These are phyloP conservation scores for Cephalopterus ornatus DNA, from an alignment of 2,113 vertebrate species.

Conservation along the genomic window DNA sequence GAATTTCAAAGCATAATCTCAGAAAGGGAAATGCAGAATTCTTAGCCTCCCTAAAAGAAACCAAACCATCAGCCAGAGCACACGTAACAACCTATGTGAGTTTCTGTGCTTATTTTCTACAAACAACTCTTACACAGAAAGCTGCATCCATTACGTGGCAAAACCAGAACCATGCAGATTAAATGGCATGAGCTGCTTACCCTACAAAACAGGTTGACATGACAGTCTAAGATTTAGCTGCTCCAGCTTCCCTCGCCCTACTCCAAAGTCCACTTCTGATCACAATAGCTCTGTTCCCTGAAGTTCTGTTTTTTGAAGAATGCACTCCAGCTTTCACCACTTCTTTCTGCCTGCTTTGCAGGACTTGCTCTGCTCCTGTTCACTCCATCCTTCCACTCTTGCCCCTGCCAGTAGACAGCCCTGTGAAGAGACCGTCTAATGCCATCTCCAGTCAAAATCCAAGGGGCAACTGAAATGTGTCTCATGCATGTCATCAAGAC, in stretches of 20 bases:
- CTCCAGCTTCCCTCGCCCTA: not conserved
- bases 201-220: not conserved
- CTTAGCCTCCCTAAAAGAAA: not conserved
- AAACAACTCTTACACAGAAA: not conserved
- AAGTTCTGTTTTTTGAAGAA: not conserved
- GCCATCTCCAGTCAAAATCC: not conserved
- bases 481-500: not conserved
- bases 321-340: not conserved
- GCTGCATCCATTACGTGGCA: fast-evolving
- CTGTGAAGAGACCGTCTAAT: not conserved
- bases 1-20: not conserved
- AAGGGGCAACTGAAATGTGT: not conserved
- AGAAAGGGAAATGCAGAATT: not conserved
- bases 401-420: not conserved
- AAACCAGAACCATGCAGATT: not conserved
- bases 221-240: not conserved
- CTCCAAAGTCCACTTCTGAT: not conserved
- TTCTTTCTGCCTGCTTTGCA: not conserved
- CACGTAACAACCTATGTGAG: not conserved
- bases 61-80: fast-evolving
- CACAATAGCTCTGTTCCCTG: not conserved
- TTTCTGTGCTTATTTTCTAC: not conserved
- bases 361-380: not conserved
- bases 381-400: not conserved
- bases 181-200: not conserved